phyloP scores from a whole-genome alignment of 2,797 vertebrate genomes.

The Sebastes nivosus region DNA sequence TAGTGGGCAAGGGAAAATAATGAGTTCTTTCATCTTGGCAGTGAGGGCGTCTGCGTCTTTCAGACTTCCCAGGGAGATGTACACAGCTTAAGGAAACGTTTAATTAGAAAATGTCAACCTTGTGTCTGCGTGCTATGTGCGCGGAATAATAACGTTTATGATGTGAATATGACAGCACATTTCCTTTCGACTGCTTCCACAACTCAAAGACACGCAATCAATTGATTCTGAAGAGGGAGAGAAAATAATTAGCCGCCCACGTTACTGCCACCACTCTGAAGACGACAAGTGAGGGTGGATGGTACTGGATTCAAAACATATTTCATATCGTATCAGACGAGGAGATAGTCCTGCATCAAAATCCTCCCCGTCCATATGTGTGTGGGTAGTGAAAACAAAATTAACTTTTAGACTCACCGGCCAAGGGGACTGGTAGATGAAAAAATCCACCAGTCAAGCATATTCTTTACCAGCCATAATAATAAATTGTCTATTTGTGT shows the following conservation, averaged over 20 bases:
- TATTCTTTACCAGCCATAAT: too few relatives aligned
- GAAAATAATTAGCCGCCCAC: constrained; percentile 72
- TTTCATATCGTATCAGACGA: neutral
- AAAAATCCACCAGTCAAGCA: too few relatives aligned
- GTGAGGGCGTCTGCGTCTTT: constrained; percentile 68
- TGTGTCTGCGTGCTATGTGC: constrained; percentile 65
- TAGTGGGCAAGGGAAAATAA: constrained; percentile 73
- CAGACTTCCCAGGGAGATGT: constrained; percentile 74
- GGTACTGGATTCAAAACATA: constrained; percentile 10
- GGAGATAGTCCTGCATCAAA: neutral
- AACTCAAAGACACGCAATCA: constrained; percentile 60
- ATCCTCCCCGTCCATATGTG: neutral
- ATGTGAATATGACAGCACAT: constrained; percentile 62
- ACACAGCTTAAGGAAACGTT: constrained; percentile 83
- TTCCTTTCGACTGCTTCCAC: constrained; percentile 47
- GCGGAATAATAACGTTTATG: constrained; percentile 72
- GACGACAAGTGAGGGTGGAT: constrained; percentile 19
- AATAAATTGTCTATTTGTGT: too few relatives aligned
- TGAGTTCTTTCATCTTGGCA: constrained; percentile 79
- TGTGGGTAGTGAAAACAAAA: constrained; percentile 11
- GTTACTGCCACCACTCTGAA: constrained; percentile 29
- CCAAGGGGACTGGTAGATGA: too few relatives aligned
- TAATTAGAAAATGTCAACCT: constrained; percentile 83
- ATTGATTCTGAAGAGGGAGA: constrained; percentile 70
- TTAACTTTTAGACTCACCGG: too few relatives aligned